Evolutionary conservation across 2,888 invertebrate genomes (phyloP), one percentile per base, ranked within the genome.

Genomic region (Perithous albicinctus): DNA sequence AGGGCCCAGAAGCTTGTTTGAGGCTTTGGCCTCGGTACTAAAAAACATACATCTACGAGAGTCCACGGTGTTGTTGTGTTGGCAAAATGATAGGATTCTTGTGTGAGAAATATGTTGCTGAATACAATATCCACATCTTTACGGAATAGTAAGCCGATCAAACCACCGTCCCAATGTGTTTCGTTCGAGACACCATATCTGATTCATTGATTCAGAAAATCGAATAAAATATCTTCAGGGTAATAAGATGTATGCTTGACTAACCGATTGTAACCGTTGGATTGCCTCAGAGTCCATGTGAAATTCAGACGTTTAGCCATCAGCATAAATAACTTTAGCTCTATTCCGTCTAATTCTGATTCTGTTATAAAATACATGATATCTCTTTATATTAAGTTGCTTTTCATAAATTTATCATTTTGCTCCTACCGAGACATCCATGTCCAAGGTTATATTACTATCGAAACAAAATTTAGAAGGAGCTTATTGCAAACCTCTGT

Each of bases 111-210:
- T 35, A 92, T 88, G n/a, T 86, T 86, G 12, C 86, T 85, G 35
- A 92, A 92, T 3, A 90, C 90, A 2, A 92, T 73, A 41, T 92
- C 90, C 77, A 90, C 89, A 82, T 90, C 87, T 12, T 87, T 86
- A 7, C 46, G 23, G 29, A 82, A 56, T 2, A 88, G n/a, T 76
- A 87, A 86, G 8, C 88, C 86, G 6, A 91, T 88, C 77, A 91
- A 84, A 1, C 91, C 91, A 8, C 90, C 91, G 1, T 74, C 29
- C 90, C 90, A 91, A 0, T 29, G 20, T 0, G 87, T 87, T 3
- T 74, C 84, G 35, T 89, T 90, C 35, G 78, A 79, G 41, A 85
- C 79, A 0, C 91, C 91, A 20, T 89, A 90, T 61, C 91, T 91
- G 32, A 23, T 56, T 18, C 10, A 4, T 4, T 10, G 5, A 63